Conservation (phyloP, 2,797 vertebrate genomes). For the Darevskia nairensis region DNA sequence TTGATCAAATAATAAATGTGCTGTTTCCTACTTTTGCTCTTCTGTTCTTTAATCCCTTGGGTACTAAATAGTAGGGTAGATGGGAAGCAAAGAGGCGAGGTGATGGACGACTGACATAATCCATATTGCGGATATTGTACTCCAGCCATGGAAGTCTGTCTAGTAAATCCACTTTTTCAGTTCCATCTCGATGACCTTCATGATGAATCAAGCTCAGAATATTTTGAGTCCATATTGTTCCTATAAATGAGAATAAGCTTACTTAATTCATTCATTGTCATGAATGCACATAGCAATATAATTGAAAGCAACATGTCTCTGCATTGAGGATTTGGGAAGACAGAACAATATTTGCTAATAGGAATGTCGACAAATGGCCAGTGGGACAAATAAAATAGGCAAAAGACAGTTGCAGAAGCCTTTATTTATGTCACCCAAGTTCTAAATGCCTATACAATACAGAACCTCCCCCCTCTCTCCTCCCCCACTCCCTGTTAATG, state of each 20-base stretch:
- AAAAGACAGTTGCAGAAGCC: no score
- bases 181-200: slow-evolving; percentile 47
- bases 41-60: slow-evolving; percentile 28
- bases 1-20: neutral
- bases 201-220: slow-evolving; percentile 53
- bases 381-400: no score
- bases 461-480: no score
- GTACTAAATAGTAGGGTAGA: slow-evolving; percentile 53
- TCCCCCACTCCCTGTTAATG: no score
- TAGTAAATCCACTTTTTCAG: slow-evolving; percentile 10
- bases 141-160: slow-evolving; percentile 50
- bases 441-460: no score
- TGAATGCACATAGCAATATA: neutral
- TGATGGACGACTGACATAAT: slow-evolving; percentile 37
- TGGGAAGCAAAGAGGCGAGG: slow-evolving; percentile 52
- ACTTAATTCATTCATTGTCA: neutral
- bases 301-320: neutral
- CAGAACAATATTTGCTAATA: neutral
- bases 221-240: slow-evolving; percentile 56
- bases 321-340: neutral
- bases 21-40: slow-evolving; percentile 45
- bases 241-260: neutral
- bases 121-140: neutral
- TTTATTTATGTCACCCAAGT: no score
- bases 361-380: no score